Evolutionary conservation across 1,140 invertebrate species (phyloP).

Genomic region (Drosophila willistoni): DNA sequence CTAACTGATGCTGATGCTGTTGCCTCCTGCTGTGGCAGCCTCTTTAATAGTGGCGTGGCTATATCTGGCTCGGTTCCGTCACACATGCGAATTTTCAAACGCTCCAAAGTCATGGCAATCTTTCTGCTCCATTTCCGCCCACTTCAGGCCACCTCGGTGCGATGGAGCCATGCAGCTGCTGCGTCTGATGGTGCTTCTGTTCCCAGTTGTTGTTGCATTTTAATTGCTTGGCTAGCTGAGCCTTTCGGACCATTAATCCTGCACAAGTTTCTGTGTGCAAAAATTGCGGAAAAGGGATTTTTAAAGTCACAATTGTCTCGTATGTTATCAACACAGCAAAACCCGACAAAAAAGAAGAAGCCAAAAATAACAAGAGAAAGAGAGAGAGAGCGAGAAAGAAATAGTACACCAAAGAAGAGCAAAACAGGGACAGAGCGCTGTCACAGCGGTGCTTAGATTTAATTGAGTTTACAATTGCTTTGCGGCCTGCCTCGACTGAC

Average conservation of each 20-base stretch:
- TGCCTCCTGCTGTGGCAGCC: conserved; percentile 40
- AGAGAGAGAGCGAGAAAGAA: conserved; percentile 9
- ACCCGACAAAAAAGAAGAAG: neutral
- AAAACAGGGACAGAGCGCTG: conserved; percentile 41
- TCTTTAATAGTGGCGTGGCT: conserved; percentile 70
- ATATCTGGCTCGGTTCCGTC: conserved; percentile 64
- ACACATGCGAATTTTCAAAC: conserved; percentile 75
- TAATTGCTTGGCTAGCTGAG: conserved; percentile 76
- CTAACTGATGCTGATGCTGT: conserved; percentile 36
- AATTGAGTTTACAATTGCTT: conserved; percentile 81
- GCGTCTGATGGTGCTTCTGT: conserved; percentile 7
- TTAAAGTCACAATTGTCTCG: conserved; percentile 79
- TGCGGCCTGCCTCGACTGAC: conserved; percentile 50
- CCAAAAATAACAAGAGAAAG: neutral
- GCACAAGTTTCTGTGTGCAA: conserved; percentile 70
- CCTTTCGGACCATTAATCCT: conserved; percentile 76
- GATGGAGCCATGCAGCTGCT: conserved; percentile 25
- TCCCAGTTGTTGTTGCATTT: conserved; percentile 70
- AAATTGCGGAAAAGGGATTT: conserved; percentile 75
- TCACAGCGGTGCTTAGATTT: conserved; percentile 73
- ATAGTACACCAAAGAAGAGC: neutral
- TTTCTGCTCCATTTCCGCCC: conserved; percentile 78
- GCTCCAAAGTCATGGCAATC: conserved; percentile 76
- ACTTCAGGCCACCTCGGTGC: conserved; percentile 32
- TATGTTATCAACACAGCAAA: conserved; percentile 68